phyloP scores from a whole-genome alignment of 2,113 vertebrate species.

The Siniperca chuatsi region DNA sequence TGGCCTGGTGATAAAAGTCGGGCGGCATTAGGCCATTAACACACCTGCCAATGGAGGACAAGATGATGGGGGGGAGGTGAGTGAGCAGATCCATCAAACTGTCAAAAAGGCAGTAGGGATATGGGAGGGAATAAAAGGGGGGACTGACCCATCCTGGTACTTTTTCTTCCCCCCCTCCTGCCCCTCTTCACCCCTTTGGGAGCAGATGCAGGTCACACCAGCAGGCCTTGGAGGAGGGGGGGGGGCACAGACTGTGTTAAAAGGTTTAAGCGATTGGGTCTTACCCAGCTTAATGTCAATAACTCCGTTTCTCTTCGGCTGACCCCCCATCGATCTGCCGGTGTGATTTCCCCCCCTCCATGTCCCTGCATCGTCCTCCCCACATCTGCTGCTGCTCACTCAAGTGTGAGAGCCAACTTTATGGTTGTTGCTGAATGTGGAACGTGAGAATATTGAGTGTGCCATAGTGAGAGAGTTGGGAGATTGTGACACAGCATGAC shows the following conservation, averaged over 20 bases:
- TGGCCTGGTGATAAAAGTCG: slow-evolving; percentile 49
- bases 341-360: neutral
- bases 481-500: slow-evolving; percentile 64
- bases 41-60: slow-evolving; percentile 54
- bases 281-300: slow-evolving; percentile 77
- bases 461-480: slow-evolving; percentile 21
- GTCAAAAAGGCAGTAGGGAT: slow-evolving; percentile 42
- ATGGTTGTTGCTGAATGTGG: slow-evolving; percentile 43
- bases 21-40: slow-evolving; percentile 60
- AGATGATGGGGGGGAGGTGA: neutral
- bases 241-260: slow-evolving; percentile 59
- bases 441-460: slow-evolving; percentile 41
- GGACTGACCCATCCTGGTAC: neutral
- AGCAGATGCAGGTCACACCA: slow-evolving; percentile 67
- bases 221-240: neutral
- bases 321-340: slow-evolving; percentile 54
- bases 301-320: slow-evolving; percentile 69
- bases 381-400: slow-evolving; percentile 60
- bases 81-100: slow-evolving; percentile 49
- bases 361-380: slow-evolving; percentile 50
- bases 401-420: slow-evolving; percentile 55
- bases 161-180: neutral
- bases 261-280: slow-evolving; percentile 78
- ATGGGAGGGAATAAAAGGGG: neutral
- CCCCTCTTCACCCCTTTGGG: slow-evolving; percentile 28